Conservation (phyloP, 2,113 vertebrate species). For the Euleptes europaea region DNA sequence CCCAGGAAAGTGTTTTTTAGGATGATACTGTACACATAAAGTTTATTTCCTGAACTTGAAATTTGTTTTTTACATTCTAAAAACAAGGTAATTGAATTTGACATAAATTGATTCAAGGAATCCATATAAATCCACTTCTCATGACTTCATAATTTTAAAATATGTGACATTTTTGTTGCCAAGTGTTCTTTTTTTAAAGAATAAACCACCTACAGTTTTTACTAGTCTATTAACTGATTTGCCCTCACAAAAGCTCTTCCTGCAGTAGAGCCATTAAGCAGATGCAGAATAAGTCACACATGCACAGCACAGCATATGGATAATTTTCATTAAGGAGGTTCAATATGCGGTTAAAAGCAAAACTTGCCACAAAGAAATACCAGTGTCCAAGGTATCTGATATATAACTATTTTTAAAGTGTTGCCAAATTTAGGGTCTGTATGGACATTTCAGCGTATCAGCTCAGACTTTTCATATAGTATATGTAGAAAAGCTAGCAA, state of each 20-base stretch:
- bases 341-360: conserved; percentile 55
- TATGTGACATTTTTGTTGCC: conserved; percentile 35
- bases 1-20: no score
- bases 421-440: conserved; percentile 20
- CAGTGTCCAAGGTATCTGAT: conserved; percentile 25
- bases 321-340: conserved; percentile 58
- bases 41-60: conserved; percentile 9
- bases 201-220: background rate
- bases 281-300: conserved; percentile 65
- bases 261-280: conserved; percentile 55
- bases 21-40: background rate
- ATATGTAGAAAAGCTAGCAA: conserved; percentile 1
- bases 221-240: conserved; percentile 52
- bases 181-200: conserved; percentile 36
- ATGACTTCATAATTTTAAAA: conserved; percentile 51
- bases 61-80: background rate
- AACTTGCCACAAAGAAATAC: conserved; percentile 50
- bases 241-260: conserved; percentile 31
- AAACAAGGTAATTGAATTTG: conserved; percentile 11
- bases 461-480: background rate
- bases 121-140: conserved; percentile 13
- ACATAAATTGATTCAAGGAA: conserved; percentile 22
- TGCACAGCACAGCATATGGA: conserved; percentile 17
- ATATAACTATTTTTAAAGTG: conserved; percentile 19
- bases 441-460: conserved; percentile 9